phyloP scores from a whole-genome alignment of 2,797 vertebrate genomes.

The Lemur catta region DNA sequence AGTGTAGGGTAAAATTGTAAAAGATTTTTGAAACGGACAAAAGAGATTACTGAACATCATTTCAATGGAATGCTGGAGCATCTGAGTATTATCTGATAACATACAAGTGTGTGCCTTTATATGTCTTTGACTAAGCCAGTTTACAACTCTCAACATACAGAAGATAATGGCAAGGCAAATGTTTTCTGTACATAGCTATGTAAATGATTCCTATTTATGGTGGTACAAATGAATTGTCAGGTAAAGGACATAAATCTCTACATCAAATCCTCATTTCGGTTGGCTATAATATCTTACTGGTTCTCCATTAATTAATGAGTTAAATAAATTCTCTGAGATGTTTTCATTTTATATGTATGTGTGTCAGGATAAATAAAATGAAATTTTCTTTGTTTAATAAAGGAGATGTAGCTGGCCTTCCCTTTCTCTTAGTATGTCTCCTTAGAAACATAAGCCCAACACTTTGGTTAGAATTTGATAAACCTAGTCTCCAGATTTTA shows the following conservation, averaged over 20 bases:
- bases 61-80: not conserved
- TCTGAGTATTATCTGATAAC: not conserved
- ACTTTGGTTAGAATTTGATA: not conserved
- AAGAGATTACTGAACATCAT: not conserved
- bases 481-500: not conserved
- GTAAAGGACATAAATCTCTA: not conserved
- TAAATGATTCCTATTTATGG: not conserved
- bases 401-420: not conserved
- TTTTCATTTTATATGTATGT: not conserved
- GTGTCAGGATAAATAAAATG: not conserved
- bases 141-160: not conserved
- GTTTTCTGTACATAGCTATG: not conserved
- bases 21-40: not conserved
- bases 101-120: not conserved
- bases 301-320: not conserved
- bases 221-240: not conserved
- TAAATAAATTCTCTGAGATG: slow-evolving; percentile 12
- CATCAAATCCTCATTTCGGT: not conserved
- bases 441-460: not conserved
- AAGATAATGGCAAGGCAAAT: not conserved
- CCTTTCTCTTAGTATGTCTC: not conserved
- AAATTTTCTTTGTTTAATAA: slow-evolving; percentile 17
- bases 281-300: not conserved
- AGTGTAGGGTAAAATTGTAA: not conserved
- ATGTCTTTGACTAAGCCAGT: not conserved